Evolutionary conservation across 2,797 vertebrate genomes (phyloP).

Genomic region (Scarus forsteni): DNA sequence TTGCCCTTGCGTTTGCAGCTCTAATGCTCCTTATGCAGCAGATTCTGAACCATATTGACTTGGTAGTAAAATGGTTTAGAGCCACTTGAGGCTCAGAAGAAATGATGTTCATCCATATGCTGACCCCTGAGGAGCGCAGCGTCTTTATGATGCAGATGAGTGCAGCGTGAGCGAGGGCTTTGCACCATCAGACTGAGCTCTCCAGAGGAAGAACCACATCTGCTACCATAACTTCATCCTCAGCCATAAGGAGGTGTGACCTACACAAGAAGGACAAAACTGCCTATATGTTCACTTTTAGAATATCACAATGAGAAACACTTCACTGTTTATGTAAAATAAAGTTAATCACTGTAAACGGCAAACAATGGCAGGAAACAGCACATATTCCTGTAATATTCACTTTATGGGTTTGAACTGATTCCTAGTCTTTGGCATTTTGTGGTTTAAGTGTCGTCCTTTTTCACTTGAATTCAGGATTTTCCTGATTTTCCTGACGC

Average conservation of each 20-base stretch:
- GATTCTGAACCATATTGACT: slow-evolving; percentile 34
- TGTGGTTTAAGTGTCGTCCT: too few relatives aligned
- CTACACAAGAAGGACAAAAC: slow-evolving; percentile 1
- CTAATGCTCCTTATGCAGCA: slow-evolving; percentile 20
- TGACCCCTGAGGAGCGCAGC: slow-evolving; percentile 46
- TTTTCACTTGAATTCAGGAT: too few relatives aligned
- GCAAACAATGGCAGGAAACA: too few relatives aligned
- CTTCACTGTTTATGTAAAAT: too few relatives aligned
- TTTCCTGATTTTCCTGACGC: too few relatives aligned
- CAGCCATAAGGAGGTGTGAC: slow-evolving; percentile 18
- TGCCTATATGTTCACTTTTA: too few relatives aligned
- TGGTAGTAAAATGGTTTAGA: slow-evolving; percentile 44
- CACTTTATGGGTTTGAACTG: too few relatives aligned
- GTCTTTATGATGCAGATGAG: slow-evolving; percentile 26
- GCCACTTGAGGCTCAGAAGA: slow-evolving; percentile 27
- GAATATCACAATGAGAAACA: too few relatives aligned
- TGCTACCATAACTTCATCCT: slow-evolving; percentile 41
- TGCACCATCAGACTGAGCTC: slow-evolving; percentile 18
- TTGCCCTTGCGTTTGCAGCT: slow-evolving; percentile 18
- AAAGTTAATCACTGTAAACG: too few relatives aligned
- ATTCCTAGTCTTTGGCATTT: too few relatives aligned
- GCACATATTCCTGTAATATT: too few relatives aligned
- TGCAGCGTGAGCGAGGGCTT: slow-evolving; percentile 31
- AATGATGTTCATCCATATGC: slow-evolving; percentile 61
- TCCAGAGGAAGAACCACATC: slow-evolving; percentile 52